phyloP scores from a whole-genome alignment of 2,888 invertebrate genomes.

The Dioctria linearis region DNA sequence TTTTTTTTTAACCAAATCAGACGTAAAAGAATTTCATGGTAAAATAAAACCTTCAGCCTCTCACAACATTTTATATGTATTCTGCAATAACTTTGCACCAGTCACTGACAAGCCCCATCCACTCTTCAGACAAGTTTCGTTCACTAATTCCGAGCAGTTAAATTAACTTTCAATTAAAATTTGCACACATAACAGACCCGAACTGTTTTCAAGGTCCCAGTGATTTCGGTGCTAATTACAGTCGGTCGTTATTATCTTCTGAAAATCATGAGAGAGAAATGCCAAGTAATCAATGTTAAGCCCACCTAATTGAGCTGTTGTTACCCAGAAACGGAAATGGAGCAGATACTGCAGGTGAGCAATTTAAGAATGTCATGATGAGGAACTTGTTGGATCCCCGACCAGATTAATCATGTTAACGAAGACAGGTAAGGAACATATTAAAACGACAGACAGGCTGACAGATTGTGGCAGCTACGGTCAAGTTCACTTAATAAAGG shows the following conservation, averaged over 20 bases:
- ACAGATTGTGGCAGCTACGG: neutral
- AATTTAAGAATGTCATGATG: neutral
- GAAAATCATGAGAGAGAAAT: slow-evolving; percentile 13
- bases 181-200: neutral
- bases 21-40: neutral
- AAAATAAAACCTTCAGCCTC: no score
- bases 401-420: neutral
- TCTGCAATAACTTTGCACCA: neutral
- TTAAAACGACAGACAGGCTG: neutral
- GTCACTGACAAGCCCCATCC: neutral
- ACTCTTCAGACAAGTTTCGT: neutral
- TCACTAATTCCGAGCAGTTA: neutral
- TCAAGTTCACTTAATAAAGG: neutral
- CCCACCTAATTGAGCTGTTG: neutral
- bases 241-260: slow-evolving; percentile 3
- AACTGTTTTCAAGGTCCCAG: slow-evolving; percentile 1
- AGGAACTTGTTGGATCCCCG: neutral
- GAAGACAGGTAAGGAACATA: neutral
- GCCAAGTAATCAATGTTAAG: neutral
- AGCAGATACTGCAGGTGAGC: neutral
- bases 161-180: slow-evolving; percentile 2
- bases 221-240: slow-evolving; percentile 23
- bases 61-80: neutral
- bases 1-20: no score
- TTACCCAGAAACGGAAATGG: neutral